Percentiles rank a stretch among this genome's conserved stretches.
Evolutionary conservation across 2,797 vertebrate species (phyloP).

Genomic region (Urocyon cinereoargenteus): DNA sequence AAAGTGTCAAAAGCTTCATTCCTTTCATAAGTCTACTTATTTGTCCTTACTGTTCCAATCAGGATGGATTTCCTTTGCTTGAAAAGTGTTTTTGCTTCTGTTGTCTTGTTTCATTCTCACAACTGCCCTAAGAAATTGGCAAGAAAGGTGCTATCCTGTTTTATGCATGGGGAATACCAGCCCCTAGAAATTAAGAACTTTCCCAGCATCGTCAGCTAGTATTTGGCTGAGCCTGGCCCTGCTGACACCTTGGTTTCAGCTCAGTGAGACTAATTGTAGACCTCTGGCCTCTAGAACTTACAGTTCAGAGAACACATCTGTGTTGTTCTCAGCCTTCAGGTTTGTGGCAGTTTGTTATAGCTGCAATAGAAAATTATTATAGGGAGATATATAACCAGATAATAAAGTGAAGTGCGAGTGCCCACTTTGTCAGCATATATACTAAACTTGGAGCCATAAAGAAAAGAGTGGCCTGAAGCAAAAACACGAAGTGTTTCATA

Average conservation of each 20-base stretch:
- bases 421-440: not conserved
- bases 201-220: not conserved
- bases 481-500: not conserved
- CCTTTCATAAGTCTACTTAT: constrained; percentile 9
- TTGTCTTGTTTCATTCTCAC: constrained; percentile 16
- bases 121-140: not conserved
- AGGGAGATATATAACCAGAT: not conserved
- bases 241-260: not conserved
- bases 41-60: constrained; percentile 43
- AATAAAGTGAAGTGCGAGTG: not conserved
- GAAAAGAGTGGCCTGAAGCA: not conserved
- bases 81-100: not conserved
- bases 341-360: not conserved
- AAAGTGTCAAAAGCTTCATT: constrained; percentile 41
- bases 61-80: constrained; percentile 10
- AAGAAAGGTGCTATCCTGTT: not conserved
- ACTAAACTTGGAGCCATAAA: not conserved
- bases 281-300: not conserved
- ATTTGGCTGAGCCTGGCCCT: not conserved
- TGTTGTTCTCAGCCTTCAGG: not conserved
- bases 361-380: not conserved
- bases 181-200: constrained; percentile 9
- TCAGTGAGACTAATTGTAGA: constrained; percentile 4
- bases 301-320: not conserved
- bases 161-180: not conserved